These are phyloP conservation scores for Smittia aterrima DNA, from an alignment of 2,888 invertebrate species.

Conservation along the genomic window DNA sequence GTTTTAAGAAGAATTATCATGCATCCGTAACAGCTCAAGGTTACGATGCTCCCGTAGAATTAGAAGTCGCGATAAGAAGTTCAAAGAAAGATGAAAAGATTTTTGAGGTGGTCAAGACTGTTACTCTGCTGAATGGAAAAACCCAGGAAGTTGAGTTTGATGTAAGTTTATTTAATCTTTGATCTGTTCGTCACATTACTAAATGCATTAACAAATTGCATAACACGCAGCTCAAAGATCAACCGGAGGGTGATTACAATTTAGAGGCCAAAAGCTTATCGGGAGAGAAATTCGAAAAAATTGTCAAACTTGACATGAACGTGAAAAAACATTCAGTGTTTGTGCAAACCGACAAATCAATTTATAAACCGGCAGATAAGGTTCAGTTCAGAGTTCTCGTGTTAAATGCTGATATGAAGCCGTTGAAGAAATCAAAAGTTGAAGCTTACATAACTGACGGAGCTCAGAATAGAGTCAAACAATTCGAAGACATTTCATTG, in stretches of 20 bases:
- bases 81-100: slow-evolving; percentile 64
- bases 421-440: slow-evolving; percentile 51
- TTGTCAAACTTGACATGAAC: slow-evolving; percentile 68
- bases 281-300: slow-evolving; percentile 70
- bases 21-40: slow-evolving; percentile 67
- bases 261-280: slow-evolving; percentile 71
- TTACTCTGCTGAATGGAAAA: slow-evolving; percentile 68
- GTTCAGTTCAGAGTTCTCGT: slow-evolving; percentile 79
- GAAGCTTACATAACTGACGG: slow-evolving; percentile 61
- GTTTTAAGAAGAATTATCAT: slow-evolving; percentile 81
- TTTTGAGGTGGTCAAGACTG: slow-evolving; percentile 66
- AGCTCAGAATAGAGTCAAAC: slow-evolving; percentile 75
- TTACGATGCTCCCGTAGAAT: slow-evolving; percentile 62
- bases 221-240: slow-evolving; percentile 69
- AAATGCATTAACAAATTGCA: not conserved
- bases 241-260: slow-evolving; percentile 76
- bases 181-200: not conserved
- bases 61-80: slow-evolving; percentile 73
- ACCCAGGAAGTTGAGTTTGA: slow-evolving; percentile 70
- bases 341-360: slow-evolving; percentile 88
- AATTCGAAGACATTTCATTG: slow-evolving; percentile 68
- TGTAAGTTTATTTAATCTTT: slow-evolving; percentile 53
- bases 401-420: slow-evolving; percentile 71
- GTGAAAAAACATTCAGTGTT: slow-evolving; percentile 81
- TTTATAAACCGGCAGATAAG: slow-evolving; percentile 82